Conservation (phyloP, 2,113 vertebrate species). For the Anoura caudifer region DNA sequence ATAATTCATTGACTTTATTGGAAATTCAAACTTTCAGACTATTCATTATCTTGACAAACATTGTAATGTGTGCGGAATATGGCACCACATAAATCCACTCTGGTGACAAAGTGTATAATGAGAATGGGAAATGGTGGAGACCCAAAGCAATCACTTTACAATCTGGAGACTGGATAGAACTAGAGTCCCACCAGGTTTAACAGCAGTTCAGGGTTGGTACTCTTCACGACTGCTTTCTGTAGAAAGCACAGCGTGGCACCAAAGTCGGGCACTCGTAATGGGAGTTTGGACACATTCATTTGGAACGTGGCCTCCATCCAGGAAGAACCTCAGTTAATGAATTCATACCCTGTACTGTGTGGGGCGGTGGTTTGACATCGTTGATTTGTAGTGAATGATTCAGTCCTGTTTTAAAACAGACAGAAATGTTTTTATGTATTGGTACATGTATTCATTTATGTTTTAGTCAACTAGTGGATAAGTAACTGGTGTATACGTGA, state of each 20-base stretch:
- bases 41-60: conserved; percentile 85
- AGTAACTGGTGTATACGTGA: neutral
- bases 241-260: neutral
- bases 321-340: conserved; percentile 43
- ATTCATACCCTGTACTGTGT: neutral
- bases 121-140: conserved; percentile 77
- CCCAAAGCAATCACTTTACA: conserved; percentile 75
- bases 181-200: neutral
- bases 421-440: neutral
- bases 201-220: neutral
- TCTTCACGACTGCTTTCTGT: conserved; percentile 5
- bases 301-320: conserved; percentile 41
- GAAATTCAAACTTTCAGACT: conserved; percentile 76
- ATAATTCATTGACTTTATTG: conserved; percentile 74
- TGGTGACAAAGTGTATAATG: conserved; percentile 81
- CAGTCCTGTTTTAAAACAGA: conserved; percentile 2
- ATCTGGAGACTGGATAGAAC: conserved; percentile 53
- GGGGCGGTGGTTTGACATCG: neutral
- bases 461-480: neutral
- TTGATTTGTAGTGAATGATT: neutral
- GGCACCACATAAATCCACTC: conserved; percentile 80
- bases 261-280: neutral
- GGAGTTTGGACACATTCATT: conserved; percentile 44
- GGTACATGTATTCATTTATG: neutral
- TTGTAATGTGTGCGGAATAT: conserved; percentile 77